phyloP scores from a whole-genome alignment of 2,888 invertebrate genomes.

The Agrotis puta region DNA sequence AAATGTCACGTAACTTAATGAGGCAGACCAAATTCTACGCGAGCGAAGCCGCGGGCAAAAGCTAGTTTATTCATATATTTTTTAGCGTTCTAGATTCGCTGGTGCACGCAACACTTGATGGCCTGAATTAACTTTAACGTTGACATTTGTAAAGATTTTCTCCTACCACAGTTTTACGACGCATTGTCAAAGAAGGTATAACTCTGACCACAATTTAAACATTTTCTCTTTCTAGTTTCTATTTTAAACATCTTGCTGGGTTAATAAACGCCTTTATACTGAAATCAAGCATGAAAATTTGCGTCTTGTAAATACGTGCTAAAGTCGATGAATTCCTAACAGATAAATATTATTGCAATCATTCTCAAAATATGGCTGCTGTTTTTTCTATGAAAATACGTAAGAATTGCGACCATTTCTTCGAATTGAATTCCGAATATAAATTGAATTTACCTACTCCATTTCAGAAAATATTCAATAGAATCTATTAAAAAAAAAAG shows the following conservation, averaged over 20 bases:
- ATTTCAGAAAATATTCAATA: conserved; percentile 1
- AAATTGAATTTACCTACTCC: background rate
- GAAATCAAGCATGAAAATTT: conserved; percentile 52
- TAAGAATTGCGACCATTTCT: background rate
- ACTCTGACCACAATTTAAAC: conserved; percentile 72
- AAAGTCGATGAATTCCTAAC: background rate
- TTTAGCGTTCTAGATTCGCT: conserved; percentile 26
- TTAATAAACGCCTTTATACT: conserved; percentile 66
- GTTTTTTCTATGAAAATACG: conserved; percentile 13
- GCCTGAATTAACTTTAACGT: conserved; percentile 41
- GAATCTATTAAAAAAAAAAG: background rate
- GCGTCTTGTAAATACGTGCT: conserved; percentile 27
- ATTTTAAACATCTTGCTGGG: conserved; percentile 68
- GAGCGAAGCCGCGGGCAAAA: no score
- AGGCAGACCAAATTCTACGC: no score
- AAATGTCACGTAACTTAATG: no score
- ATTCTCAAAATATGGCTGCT: conserved; percentile 30
- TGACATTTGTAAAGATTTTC: conserved; percentile 65
- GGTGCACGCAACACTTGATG: conserved; percentile 42
- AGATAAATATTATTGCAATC: conserved; percentile 20
- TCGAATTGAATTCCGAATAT: background rate
- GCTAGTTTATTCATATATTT: no score
- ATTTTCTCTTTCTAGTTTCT: conserved; percentile 73
- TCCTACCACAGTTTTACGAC: conserved; percentile 67
- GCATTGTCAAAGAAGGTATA: conserved; percentile 74